Evolutionary conservation across 53 echinoderm and acorn worm genomes (phyloP).

Genomic region (Echinarachnius parma): DNA sequence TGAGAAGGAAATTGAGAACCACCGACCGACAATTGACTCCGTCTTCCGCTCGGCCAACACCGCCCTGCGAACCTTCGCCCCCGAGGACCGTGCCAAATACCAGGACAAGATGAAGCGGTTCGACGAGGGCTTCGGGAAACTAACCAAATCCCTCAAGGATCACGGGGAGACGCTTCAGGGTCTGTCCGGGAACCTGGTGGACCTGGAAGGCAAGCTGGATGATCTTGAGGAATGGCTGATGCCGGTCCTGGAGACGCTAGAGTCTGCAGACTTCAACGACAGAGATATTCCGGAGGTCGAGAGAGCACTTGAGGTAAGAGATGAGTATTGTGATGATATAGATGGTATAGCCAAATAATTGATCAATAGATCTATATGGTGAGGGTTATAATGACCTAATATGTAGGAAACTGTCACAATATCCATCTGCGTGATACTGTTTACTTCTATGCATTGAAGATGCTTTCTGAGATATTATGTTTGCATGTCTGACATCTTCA

Average conservation of each 20-base stretch:
- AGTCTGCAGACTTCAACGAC: constrained; percentile 81
- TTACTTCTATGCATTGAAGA: background rate
- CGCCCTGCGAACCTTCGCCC: constrained; percentile 73
- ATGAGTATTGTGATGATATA: no score
- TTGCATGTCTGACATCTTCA: background rate
- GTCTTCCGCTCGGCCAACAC: constrained; percentile 79
- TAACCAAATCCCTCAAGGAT: constrained; percentile 62
- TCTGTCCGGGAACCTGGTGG: constrained; percentile 78
- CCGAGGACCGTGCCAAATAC: constrained; percentile 79
- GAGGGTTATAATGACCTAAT: no score
- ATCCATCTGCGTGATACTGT: no score
- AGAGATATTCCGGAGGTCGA: constrained; percentile 86
- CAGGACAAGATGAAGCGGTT: constrained; percentile 83
- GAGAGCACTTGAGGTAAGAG: constrained; percentile 56
- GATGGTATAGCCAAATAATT: no score
- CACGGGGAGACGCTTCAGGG: constrained; percentile 74
- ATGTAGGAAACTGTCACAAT: no score
- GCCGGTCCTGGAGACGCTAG: constrained; percentile 81
- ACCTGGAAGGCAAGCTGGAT: constrained; percentile 85
- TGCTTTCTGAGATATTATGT: background rate
- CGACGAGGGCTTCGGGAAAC: constrained; percentile 70
- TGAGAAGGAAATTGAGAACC: constrained; percentile 97
- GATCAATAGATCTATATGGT: no score
- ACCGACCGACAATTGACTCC: constrained; percentile 88
- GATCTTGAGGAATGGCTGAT: constrained; percentile 97